phyloP scores from a whole-genome alignment of 2,797 vertebrate species.

The Synanceia verrucosa region DNA sequence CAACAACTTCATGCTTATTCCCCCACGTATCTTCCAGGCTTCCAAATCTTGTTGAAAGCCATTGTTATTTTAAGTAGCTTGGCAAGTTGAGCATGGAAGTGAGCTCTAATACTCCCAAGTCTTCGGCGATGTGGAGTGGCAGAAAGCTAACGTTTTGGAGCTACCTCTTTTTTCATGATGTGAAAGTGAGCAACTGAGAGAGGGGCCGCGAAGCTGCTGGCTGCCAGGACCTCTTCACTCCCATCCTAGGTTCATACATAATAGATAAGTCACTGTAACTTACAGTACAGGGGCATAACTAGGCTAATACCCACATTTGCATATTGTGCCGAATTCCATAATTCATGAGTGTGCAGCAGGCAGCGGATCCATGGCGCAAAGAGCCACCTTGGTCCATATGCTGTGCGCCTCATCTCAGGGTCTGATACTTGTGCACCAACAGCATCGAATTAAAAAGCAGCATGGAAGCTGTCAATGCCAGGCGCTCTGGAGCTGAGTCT shows the following conservation, averaged over 20 bases:
- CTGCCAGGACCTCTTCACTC: conserved; percentile 70
- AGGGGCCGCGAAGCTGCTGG: conserved; percentile 55
- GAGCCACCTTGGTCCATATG: conserved; percentile 63
- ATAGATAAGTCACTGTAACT: conserved; percentile 81
- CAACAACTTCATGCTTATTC: conserved; percentile 76
- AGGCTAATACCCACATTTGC: conserved; percentile 82
- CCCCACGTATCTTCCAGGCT: conserved; percentile 70
- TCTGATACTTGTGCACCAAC: conserved; percentile 26
- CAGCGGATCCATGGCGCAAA: conserved; percentile 40
- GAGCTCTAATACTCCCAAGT: conserved; percentile 66
- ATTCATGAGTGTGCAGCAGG: conserved; percentile 75
- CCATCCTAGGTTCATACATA: conserved; percentile 76
- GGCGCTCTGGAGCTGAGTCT: conserved; percentile 28
- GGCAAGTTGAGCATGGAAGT: conserved; percentile 67
- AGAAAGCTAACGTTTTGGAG: conserved; percentile 54
- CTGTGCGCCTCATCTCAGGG: conserved; percentile 33
- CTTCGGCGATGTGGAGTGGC: conserved; percentile 57
- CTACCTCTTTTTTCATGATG: conserved; percentile 65
- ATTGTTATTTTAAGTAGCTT: conserved; percentile 82
- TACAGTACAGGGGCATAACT: conserved; percentile 80
- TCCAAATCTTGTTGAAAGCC: conserved; percentile 76
- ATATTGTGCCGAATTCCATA: conserved; percentile 80
- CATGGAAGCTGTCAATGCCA: conserved; percentile 34
- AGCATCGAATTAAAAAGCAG: conserved; percentile 29
- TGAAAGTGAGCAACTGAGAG: conserved; percentile 53